phyloP scores from a whole-genome alignment of 2,888 invertebrate species.

The Rhagium mordax region DNA sequence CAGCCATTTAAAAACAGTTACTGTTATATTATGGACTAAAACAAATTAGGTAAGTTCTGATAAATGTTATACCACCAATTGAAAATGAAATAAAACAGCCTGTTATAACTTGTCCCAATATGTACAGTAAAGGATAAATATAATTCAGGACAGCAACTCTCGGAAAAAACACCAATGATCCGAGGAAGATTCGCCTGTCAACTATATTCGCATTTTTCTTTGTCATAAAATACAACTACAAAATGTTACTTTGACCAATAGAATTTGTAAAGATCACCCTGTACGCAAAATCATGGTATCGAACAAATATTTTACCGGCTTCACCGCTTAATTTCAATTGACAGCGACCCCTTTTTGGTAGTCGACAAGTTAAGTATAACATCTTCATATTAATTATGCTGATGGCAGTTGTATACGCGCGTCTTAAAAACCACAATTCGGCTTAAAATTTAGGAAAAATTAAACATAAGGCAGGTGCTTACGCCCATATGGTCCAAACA shows the following conservation, averaged over 20 bases:
- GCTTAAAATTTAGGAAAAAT: constrained; percentile 4
- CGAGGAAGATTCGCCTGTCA: too few relatives aligned
- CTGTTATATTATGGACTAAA: too few relatives aligned
- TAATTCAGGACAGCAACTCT: too few relatives aligned
- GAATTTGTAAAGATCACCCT: neutral
- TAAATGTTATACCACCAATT: too few relatives aligned
- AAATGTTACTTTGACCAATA: neutral
- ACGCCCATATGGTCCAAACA: constrained; percentile 15
- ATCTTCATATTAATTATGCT: constrained; percentile 26
- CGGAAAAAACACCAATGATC: too few relatives aligned
- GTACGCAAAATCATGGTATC: neutral
- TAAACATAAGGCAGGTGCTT: constrained; percentile 3
- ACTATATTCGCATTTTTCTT: too few relatives aligned
- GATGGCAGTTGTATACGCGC: constrained; percentile 15
- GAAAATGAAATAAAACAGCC: too few relatives aligned
- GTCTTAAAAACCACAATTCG: neutral
- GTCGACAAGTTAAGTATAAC: neutral
- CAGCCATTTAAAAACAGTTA: too few relatives aligned
- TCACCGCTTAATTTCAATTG: neutral
- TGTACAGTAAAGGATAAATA: too few relatives aligned
- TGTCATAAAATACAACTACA: too few relatives aligned
- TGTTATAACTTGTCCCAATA: too few relatives aligned
- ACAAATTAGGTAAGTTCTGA: too few relatives aligned
- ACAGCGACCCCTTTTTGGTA: neutral
- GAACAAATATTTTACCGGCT: neutral